A percentile compares a stretch with the other conserved stretches of the same genome.
These are phyloP conservation scores for Lucilia sericata DNA, from an alignment of 1,140 invertebrate species.

Conservation along the genomic window DNA sequence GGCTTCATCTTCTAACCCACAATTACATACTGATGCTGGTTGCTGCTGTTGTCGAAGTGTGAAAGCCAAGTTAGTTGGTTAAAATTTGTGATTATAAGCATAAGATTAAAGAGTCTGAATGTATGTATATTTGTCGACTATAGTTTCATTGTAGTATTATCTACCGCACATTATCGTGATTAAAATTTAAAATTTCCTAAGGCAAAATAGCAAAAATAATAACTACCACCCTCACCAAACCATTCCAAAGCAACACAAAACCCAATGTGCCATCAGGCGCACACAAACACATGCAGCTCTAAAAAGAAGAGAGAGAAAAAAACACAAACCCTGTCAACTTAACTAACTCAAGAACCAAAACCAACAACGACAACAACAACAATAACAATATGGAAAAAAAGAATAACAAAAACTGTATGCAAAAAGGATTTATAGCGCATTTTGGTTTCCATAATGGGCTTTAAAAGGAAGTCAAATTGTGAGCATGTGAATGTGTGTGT, in stretches of 20 bases:
- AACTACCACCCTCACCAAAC: background rate
- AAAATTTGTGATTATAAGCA: background rate
- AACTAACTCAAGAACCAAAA: background rate
- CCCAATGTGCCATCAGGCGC: background rate
- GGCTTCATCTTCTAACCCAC: no score
- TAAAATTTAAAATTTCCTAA: conserved; percentile 13
- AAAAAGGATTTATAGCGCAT: conserved; percentile 20
- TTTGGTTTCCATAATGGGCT: conserved; percentile 23
- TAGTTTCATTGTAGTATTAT: background rate
- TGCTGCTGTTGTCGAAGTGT: background rate
- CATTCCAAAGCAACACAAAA: background rate
- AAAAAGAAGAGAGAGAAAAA: no score
- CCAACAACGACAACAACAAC: background rate
- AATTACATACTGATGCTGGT: background rate
- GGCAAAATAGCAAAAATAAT: background rate
- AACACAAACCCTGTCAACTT: background rate
- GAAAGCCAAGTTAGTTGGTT: background rate
- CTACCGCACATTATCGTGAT: conserved; percentile 26
- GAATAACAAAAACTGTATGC: background rate
- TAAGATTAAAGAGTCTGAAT: background rate
- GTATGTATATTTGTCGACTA: background rate
- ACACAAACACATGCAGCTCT: background rate
- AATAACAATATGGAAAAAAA: no score
- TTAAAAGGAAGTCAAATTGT: conserved; percentile 7
- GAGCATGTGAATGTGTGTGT: background rate